Base-by-base conservation (phyloP, 1,140 invertebrate genomes). In the Papilio helenus region DNA sequence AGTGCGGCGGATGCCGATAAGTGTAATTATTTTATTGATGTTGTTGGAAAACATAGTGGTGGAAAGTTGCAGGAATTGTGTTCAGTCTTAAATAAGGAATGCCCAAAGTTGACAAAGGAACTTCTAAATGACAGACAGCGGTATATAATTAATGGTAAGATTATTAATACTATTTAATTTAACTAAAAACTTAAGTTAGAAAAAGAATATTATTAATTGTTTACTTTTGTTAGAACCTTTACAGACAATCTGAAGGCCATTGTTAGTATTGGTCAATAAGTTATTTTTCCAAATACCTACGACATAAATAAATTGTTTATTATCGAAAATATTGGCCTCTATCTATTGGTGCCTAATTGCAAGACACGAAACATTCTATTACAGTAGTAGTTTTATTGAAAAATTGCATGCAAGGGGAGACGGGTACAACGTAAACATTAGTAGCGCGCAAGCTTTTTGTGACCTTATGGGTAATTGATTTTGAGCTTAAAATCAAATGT, bases 1-100 rank as follows among this genome's bases (percentile, higher is more conserved):
- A 90, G 92, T 90, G 92, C 92, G 14, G 80, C 85, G 55, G 92
- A 94, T 81, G 86, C 87, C 86, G 94, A 95, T 82, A 95, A 95
- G 90, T 95, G 94, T 84, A 93, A 94, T 88, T 92, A 90, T 85
- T 95, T 95, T 81, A 90, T 95, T 79, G 92, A 94, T 84, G 87
- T 93, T 93, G 92, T 95, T 91, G 87, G 93, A 90, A 95, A 95
- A 94, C 93, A 94, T 90, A 92, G 89, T 89, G 89, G 88, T 84
- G 86, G 83, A 26, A 93, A 92, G 90, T 93, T 95, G 81, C 89
- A 88, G 80, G 94, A 94, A 83, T 89, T 95, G 87, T 94, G 93
- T 86, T 81, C 89, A 81, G 90, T 94, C 79, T 80, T 95, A 78
- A 90, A 93, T 79, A 92, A 92, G 88, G 94, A 95, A 89, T 95